A percentile compares a stretch with the other conserved stretches of the same genome.
phyloP scores from a whole-genome alignment of 2,797 vertebrate species.

The Columba guinea region DNA sequence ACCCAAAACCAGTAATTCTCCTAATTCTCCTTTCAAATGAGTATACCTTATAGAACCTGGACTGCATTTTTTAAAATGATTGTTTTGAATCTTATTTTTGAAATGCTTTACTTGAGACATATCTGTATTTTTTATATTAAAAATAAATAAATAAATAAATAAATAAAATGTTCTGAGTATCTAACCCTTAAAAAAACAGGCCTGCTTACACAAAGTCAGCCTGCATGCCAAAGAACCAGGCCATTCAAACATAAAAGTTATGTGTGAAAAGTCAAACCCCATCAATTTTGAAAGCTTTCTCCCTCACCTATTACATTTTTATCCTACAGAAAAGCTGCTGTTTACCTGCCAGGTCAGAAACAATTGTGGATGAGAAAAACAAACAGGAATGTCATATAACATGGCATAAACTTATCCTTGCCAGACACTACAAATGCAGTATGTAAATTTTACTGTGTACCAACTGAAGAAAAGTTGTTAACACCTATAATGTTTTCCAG shows the following conservation, averaged over 20 bases:
- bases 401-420: neutral
- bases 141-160: too few species aligned
- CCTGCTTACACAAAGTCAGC: neutral
- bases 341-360: neutral
- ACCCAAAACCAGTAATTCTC: neutral
- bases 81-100: neutral
- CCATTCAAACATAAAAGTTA: neutral
- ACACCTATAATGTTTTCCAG: neutral
- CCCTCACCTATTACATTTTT: neutral
- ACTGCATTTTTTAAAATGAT: accelerated
- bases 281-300: neutral
- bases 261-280: neutral
- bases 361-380: neutral
- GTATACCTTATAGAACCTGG: neutral
- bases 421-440: neutral
- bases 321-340: neutral
- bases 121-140: neutral
- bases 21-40: neutral
- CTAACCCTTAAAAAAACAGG: neutral
- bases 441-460: neutral
- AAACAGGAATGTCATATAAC: neutral
- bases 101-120: neutral
- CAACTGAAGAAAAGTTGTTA: neutral
- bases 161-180: neutral
- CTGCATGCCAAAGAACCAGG: neutral